Base-by-base conservation (phyloP, 2,888 invertebrate genomes). In the Gordius sp. region DNA sequence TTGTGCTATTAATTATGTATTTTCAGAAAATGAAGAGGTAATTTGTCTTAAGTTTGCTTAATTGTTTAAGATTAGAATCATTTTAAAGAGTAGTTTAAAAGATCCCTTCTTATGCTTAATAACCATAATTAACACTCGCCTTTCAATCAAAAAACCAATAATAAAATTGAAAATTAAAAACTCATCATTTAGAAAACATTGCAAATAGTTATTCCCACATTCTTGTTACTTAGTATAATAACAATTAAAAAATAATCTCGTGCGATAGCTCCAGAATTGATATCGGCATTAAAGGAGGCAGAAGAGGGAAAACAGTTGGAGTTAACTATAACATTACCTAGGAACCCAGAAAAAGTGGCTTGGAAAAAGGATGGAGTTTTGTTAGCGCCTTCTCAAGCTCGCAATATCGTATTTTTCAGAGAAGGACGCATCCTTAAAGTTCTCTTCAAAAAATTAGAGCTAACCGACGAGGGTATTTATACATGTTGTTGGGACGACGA, bases 301-400 rank as follows among this genome's bases (percentile, higher is more conserved):
- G 20, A 20, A 47, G 8, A 47, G 47, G 24, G 4, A 20, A 8
- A 23, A 8, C 8, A 47, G 24, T 47, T 47, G 23, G 47, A 47
- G 23, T 47, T 47, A 23, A 47, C 23, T 16, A 16, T 47, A 20
- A 23, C 4, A 8, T 47, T 47, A 20, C 47, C 47, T 47, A 8
- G 20, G 8, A 23, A 16, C 4, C 47, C 47, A 23, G 20, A 47
- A 8, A 47, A 8, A 47, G 24, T 47, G 8, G 8, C 23, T 16
- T 47, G 47, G 47, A 8, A 20, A 16, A 47, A 47, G 24, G 47
- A 47, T 47, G 47, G 47, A 16, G 39, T n/a, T n/a, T 13, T 33
- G n/a, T 13, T 33, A 33, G n/a, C 8, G 8, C 39, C 8, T 13
- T n/a, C n/a, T n/a, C 39, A 33, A 33, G n/a, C 39, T 33, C 8